These are phyloP conservation scores for Synanthedon formicaeformis DNA, from an alignment of 2,888 invertebrate species.

Conservation along the genomic window DNA sequence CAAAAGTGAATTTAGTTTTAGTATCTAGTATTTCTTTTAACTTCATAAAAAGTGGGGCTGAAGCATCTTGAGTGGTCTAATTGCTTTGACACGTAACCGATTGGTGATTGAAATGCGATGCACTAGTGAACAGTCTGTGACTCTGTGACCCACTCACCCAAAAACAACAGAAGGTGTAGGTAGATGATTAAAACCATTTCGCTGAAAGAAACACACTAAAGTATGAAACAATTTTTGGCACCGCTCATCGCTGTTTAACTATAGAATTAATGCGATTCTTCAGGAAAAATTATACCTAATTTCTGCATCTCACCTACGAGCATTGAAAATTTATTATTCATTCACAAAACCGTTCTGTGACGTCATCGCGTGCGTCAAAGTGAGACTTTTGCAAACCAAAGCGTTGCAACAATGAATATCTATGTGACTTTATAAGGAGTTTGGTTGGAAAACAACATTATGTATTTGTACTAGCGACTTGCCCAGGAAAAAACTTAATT, in stretches of 20 bases:
- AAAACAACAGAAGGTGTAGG: constrained; percentile 4
- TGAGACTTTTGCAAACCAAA: constrained; percentile 24
- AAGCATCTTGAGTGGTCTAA: constrained; percentile 5
- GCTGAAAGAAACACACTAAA: constrained; percentile 1
- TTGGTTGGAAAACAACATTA: background rate
- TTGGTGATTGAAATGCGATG: constrained; percentile 10
- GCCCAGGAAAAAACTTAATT: no score
- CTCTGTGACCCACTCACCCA: constrained; percentile 19
- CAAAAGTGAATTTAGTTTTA: no score
- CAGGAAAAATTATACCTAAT: constrained; percentile 2
- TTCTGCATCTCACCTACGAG: constrained; percentile 2
- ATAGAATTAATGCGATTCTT: background rate
- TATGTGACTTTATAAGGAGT: background rate
- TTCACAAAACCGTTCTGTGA: constrained; percentile 4
- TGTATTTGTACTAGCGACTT: no score
- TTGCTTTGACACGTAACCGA: constrained; percentile 14
- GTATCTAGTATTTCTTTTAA: no score
- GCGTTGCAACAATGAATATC: constrained; percentile 2
- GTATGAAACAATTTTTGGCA: constrained; percentile 2
- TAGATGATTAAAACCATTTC: background rate
- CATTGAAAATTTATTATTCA: constrained; percentile 8
- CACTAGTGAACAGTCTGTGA: constrained; percentile 8
- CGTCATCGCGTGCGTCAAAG: constrained; percentile 21
- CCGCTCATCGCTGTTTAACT: background rate
- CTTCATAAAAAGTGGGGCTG: no score